phyloP scores from a whole-genome alignment of 2,113 vertebrate species.

The Ciconia maguari region DNA sequence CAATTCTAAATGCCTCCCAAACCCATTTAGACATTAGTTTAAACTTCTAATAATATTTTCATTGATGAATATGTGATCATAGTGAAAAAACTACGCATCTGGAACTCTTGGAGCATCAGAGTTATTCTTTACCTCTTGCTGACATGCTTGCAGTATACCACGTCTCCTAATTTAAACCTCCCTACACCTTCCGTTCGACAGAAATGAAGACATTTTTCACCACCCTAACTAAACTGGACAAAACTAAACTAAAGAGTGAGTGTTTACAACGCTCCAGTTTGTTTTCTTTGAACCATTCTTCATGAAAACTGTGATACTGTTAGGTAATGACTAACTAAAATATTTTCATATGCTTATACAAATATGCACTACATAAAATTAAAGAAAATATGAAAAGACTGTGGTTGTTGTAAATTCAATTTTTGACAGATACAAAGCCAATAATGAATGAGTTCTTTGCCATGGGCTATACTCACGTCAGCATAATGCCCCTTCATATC shows the following conservation, averaged over 20 bases:
- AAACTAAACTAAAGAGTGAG: neutral
- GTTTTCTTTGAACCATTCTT: neutral
- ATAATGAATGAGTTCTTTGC: fast-evolving
- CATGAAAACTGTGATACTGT: neutral
- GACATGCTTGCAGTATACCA: neutral
- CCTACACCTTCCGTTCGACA: neutral
- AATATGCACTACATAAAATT: neutral
- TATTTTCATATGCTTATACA: neutral
- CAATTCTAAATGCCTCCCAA: neutral
- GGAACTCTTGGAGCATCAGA: neutral
- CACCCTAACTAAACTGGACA: neutral
- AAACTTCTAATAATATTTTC: neutral
- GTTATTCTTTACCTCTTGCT: neutral
- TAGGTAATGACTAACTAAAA: neutral
- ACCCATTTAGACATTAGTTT: neutral
- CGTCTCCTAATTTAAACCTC: neutral
- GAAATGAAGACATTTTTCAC: neutral
- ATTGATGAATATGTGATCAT: neutral
- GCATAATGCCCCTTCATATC: slow-evolving; percentile 87
- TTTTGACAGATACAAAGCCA: neutral
- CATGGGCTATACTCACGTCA: slow-evolving; percentile 84
- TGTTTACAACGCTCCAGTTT: neutral
- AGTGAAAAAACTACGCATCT: fast-evolving
- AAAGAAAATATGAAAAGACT: fast-evolving
- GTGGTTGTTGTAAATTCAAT: neutral